Percentiles rank a stretch among this genome's conserved stretches.
Conservation (phyloP, 2,888 invertebrate genomes). For the Hyles lineata region DNA sequence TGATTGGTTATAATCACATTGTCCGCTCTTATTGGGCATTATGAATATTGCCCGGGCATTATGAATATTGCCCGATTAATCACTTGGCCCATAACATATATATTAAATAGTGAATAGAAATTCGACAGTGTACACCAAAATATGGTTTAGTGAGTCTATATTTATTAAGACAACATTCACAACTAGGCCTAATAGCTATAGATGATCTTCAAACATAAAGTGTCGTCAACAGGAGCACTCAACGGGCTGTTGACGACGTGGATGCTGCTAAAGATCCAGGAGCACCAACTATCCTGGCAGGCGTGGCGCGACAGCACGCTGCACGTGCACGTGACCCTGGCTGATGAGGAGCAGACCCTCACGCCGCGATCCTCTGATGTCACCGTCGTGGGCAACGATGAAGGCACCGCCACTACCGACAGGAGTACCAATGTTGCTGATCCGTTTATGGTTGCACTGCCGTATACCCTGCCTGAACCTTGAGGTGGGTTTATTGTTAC, state of each 20-base stretch:
- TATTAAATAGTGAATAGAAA: too few species aligned
- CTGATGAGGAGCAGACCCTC: slow-evolving; percentile 48
- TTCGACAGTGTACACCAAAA: neutral
- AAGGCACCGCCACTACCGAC: slow-evolving; percentile 47
- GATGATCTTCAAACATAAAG: neutral
- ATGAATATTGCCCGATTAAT: too few species aligned
- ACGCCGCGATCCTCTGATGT: slow-evolving; percentile 50
- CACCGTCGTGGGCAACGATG: slow-evolving; percentile 51
- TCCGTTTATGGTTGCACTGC: slow-evolving; percentile 69
- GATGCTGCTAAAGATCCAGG: slow-evolving; percentile 81
- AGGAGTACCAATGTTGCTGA: slow-evolving; percentile 68
- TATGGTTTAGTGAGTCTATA: too few species aligned
- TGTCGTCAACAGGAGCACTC: slow-evolving; percentile 61
- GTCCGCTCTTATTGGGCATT: too few species aligned
- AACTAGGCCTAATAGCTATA: neutral
- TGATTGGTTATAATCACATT: too few species aligned
- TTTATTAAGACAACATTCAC: neutral
- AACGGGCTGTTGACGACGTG: slow-evolving; percentile 80
- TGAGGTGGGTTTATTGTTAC: slow-evolving; percentile 32
- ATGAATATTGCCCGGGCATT: too few species aligned
- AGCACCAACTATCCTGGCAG: slow-evolving; percentile 80
- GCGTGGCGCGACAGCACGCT: slow-evolving; percentile 78
- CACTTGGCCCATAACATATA: too few species aligned
- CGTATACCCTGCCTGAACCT: slow-evolving; percentile 55
- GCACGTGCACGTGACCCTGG: slow-evolving; percentile 74